Evolutionary conservation across 2,113 vertebrate species (phyloP), one percentile per base, ranked within the genome.

Genomic region (Leucoraja erinaceus): DNA sequence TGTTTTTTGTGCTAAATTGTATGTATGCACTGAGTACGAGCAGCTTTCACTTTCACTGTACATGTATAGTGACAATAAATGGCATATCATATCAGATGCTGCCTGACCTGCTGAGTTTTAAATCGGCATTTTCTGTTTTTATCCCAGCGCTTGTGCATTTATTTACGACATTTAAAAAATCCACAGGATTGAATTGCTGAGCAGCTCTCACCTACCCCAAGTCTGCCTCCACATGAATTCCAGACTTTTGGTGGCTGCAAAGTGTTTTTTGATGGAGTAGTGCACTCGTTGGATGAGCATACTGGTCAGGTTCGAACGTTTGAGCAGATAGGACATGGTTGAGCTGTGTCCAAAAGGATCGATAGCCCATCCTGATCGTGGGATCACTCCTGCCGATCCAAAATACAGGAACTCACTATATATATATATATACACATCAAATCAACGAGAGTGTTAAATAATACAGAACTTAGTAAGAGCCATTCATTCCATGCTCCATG

Each of bases 171-270:
- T 79, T 47, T 25, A 5, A 14, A 5, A 14, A n/a, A 28, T 83
- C 28, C 54, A 28, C 9, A 11, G 22, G 47, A 59, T 28, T 56
- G 25, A 47, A 22, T 59, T 88, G 3, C 28, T 72, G 2, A 5
- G 18, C 38, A 72, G 63, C 20, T 75, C 38, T 63, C 84, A 75
- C 93, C 20, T 95, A 99, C 99, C 99, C 99, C 99, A 99, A 0
- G 96, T 95, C 96, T 99, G 99, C 94, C 98, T 97, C 99, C 99
- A 99, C 98, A 99, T 99, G 95, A 99, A 99, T 96, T 99, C 99
- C 95, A 99, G 95, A 94, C 95, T 99, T 93, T 95, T 97, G 0
- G 97, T 98, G 93, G 98, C 96, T 3, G 98, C 93, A 68, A 99
- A 98, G 95, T 99, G 98, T 94, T 99, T 99, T 96, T 99, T 99